Evolutionary conservation across 2,113 vertebrate genomes (phyloP).

Genomic region (Tupaia tana): DNA sequence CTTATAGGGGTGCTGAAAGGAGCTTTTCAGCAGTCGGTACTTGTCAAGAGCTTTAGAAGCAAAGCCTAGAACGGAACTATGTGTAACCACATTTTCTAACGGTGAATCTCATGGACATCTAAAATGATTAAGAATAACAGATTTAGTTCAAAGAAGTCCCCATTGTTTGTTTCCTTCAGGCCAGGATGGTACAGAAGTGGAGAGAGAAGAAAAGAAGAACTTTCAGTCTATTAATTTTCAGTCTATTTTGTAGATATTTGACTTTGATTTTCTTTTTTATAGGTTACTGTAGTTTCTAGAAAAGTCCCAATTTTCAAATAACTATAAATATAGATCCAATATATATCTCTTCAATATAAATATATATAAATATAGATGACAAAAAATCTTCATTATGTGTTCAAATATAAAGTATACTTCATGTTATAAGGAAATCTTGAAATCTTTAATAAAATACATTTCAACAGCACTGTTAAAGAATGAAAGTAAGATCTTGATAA

Average conservation of each 20-base stretch:
- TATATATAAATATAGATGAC: background rate
- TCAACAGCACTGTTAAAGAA: background rate
- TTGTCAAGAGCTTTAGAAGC: background rate
- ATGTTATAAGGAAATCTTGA: background rate
- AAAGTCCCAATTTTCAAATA: background rate
- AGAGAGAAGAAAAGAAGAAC: background rate
- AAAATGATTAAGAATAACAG: background rate
- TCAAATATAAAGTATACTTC: background rate
- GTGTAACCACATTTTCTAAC: background rate
- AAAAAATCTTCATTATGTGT: background rate
- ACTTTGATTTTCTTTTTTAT: background rate
- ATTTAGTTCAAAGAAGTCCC: background rate
- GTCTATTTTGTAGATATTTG: background rate
- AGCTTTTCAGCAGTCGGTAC: background rate
- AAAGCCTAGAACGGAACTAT: background rate
- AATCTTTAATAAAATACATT: conserved; percentile 23
- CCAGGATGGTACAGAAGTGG: background rate
- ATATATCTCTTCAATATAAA: too few relatives aligned
- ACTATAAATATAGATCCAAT: background rate
- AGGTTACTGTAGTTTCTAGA: background rate
- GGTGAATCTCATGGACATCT: background rate
- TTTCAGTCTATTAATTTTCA: background rate
- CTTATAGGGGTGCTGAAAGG: background rate
- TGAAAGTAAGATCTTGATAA: background rate
- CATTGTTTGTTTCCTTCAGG: background rate